phyloP scores from a whole-genome alignment of 1,140 invertebrate species.

The Vanessa atalanta region DNA sequence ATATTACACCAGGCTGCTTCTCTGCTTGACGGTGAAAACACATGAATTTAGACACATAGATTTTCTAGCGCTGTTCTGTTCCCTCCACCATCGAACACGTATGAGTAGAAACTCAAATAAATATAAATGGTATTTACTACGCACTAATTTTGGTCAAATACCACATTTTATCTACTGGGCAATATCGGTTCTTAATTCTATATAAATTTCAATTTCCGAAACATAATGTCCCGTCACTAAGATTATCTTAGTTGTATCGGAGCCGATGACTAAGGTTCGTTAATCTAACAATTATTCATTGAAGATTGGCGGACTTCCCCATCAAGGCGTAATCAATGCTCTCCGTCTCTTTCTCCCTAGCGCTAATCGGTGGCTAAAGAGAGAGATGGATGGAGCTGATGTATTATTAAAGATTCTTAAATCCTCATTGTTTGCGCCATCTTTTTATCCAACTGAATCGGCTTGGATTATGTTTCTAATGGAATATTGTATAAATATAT shows the following conservation, averaged over 20 bases:
- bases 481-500: neutral
- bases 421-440: constrained; percentile 18
- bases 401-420: constrained; percentile 26
- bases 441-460: constrained; percentile 5
- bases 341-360: constrained; percentile 38
- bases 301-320: constrained; percentile 51
- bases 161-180: too few species aligned
- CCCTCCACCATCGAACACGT: too few species aligned
- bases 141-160: too few species aligned
- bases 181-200: too few species aligned
- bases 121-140: too few species aligned
- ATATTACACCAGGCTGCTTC: too few species aligned
- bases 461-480: neutral
- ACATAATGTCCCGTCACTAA: constrained; percentile 43
- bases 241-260: constrained; percentile 57
- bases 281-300: constrained; percentile 78
- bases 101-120: too few species aligned
- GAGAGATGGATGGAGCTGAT: constrained; percentile 28
- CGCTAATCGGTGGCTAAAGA: constrained; percentile 26
- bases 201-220: too few species aligned
- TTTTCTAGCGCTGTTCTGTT: too few species aligned
- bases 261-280: constrained; percentile 69
- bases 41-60: too few species aligned
- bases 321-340: constrained; percentile 14
- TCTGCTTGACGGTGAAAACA: too few species aligned